A percentile compares a stretch with the other conserved stretches of the same genome.
Evolutionary conservation across 2,888 invertebrate genomes (phyloP).

Genomic region (Caenorhabditis sp.): DNA sequence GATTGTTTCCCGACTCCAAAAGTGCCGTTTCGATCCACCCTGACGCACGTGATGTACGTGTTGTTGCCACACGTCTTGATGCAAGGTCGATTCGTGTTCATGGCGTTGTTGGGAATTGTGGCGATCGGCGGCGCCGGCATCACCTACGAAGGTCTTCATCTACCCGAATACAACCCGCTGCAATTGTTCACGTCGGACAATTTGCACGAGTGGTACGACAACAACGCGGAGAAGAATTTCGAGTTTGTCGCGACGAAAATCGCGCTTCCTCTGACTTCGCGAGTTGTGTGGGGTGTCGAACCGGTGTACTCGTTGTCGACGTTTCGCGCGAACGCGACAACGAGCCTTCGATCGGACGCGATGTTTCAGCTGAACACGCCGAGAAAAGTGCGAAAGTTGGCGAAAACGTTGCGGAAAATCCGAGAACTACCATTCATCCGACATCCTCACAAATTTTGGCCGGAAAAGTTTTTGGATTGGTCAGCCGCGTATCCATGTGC

Average conservation of each 20-base stretch:
- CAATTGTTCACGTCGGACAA: conserved; percentile 67
- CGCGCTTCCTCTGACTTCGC: conserved; percentile 61
- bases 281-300: conserved; percentile 65
- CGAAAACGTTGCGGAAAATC: conserved; percentile 31
- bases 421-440: conserved; percentile 59
- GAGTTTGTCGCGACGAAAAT: conserved; percentile 57
- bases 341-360: conserved; percentile 38
- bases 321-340: conserved; percentile 52
- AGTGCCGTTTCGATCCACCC: conserved; percentile 15
- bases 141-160: conserved; percentile 52
- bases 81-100: conserved; percentile 56
- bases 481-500: conserved; percentile 43
- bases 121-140: conserved; percentile 49
- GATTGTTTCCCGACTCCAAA: conserved; percentile 24
- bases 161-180: conserved; percentile 69
- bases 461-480: conserved; percentile 65
- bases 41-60: conserved; percentile 32
- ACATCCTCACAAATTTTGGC: conserved; percentile 62
- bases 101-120: conserved; percentile 48
- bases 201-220: conserved; percentile 68
- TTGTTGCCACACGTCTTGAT: conserved; percentile 30
- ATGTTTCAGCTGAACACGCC: conserved; percentile 29
- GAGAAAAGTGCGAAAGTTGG: conserved; percentile 28
- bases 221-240: conserved; percentile 62
- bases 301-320: conserved; percentile 42